A percentile compares a stretch with the other conserved stretches of the same genome.
These are phyloP conservation scores for Pithys albifrons DNA, from an alignment of 2,113 vertebrate genomes.

Conservation along the genomic window DNA sequence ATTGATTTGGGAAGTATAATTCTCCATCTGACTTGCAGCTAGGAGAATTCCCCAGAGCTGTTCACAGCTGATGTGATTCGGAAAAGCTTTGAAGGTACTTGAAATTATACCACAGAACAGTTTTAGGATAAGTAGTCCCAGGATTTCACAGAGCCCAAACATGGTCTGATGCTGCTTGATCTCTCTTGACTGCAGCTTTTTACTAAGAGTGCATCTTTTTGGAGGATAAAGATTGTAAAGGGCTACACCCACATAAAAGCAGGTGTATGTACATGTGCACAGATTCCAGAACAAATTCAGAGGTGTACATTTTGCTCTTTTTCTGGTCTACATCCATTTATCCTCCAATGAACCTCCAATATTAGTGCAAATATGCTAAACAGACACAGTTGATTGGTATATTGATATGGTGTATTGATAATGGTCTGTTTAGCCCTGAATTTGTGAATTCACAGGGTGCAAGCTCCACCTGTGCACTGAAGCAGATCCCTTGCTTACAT, in stretches of 20 bases:
- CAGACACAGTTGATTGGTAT: rapidly evolving
- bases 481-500: not conserved
- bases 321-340: not conserved
- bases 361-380: not conserved
- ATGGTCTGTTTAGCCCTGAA: rapidly evolving
- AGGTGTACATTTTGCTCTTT: not conserved
- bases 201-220: not conserved
- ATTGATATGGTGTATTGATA: not conserved
- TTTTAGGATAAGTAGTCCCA: not conserved
- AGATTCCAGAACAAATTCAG: not conserved
- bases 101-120: not conserved
- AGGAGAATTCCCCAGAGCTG: not conserved
- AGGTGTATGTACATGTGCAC: rapidly evolving
- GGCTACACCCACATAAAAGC: not conserved
- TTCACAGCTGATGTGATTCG: not conserved
- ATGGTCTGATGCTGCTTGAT: not conserved
- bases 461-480: not conserved
- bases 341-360: not conserved
- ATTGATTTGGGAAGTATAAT: not conserved
- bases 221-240: not conserved
- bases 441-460: not conserved
- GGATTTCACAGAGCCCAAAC: not conserved
- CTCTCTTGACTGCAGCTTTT: not conserved
- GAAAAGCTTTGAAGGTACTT: not conserved
- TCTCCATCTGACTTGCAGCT: not conserved